These are phyloP conservation scores for Achatina immaculata DNA, from an alignment of 1,140 invertebrate genomes.

Conservation along the genomic window DNA sequence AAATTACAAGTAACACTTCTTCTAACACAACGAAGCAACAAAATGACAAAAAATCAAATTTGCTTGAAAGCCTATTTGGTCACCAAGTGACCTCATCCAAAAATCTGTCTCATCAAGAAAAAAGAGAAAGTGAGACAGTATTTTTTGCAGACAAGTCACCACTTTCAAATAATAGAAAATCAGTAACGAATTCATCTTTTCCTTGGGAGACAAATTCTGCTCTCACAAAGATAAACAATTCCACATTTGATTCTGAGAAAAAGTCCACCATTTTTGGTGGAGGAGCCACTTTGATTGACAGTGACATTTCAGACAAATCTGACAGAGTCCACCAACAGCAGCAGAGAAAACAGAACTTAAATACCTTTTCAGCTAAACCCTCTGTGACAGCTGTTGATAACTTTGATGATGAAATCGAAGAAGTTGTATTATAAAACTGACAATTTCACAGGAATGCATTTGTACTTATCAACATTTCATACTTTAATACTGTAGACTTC, in stretches of 20 bases:
- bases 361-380: slow-evolving; percentile 51
- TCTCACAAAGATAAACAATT: slow-evolving; percentile 20
- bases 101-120: slow-evolving; percentile 30
- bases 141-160: slow-evolving; percentile 44
- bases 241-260: slow-evolving; percentile 22
- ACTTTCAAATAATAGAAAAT: background rate
- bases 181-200: slow-evolving; percentile 42
- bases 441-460: no score
- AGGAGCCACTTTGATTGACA: slow-evolving; percentile 51
- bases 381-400: slow-evolving; percentile 53
- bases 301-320: slow-evolving; percentile 39
- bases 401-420: slow-evolving; percentile 60
- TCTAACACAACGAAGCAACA: slow-evolving; percentile 17
- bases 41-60: slow-evolving; percentile 47
- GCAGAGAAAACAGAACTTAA: slow-evolving; percentile 41
- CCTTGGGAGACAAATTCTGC: slow-evolving; percentile 49
- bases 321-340: slow-evolving; percentile 48
- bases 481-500: no score
- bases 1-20: background rate
- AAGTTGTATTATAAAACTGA: slow-evolving; percentile 54
- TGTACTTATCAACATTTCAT: no score
- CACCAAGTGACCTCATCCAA: slow-evolving; percentile 31
- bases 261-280: slow-evolving; percentile 51
- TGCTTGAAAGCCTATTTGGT: slow-evolving; percentile 60
- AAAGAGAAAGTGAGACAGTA: slow-evolving; percentile 44